Evolutionary conservation across 2,888 invertebrate species (phyloP).

Genomic region (Cancer borealis): DNA sequence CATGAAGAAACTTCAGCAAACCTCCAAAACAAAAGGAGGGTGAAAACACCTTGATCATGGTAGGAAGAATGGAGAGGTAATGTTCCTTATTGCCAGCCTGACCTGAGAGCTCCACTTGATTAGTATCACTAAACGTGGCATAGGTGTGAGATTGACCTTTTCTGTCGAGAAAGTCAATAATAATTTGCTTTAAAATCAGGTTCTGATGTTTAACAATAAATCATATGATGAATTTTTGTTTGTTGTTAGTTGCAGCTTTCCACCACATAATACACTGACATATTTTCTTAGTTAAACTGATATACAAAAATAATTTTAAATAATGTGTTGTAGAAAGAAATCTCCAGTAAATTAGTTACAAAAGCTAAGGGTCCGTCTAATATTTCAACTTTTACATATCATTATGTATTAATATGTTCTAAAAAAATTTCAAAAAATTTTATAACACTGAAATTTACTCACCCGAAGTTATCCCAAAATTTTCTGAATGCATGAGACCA

Average conservation of each 20-base stretch:
- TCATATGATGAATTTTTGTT: neutral
- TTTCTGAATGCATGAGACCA: constrained; percentile 53
- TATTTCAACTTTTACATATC: neutral
- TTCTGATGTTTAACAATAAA: neutral
- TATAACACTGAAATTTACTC: constrained; percentile 33
- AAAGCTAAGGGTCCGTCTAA: neutral
- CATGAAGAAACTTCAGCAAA: constrained; percentile 89
- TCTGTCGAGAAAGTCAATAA: constrained; percentile 57
- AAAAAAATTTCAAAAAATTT: neutral
- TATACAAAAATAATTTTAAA: neutral
- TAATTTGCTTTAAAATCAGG: neutral
- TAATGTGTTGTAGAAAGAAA: neutral
- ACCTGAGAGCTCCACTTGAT: constrained; percentile 73
- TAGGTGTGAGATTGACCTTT: constrained; percentile 73
- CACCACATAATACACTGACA: neutral
- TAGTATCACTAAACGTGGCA: constrained; percentile 69
- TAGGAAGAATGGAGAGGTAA: constrained; percentile 88
- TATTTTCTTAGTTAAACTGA: neutral
- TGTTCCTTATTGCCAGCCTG: constrained; percentile 64
- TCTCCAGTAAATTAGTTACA: neutral
- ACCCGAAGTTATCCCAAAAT: constrained; percentile 73
- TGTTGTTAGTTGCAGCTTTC: neutral
- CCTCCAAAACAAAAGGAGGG: constrained; percentile 92
- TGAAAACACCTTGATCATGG: constrained; percentile 92
- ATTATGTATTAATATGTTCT: neutral